Evolutionary conservation across 2,797 vertebrate genomes (phyloP).

Genomic region (Ctenopoma kingsleyae): DNA sequence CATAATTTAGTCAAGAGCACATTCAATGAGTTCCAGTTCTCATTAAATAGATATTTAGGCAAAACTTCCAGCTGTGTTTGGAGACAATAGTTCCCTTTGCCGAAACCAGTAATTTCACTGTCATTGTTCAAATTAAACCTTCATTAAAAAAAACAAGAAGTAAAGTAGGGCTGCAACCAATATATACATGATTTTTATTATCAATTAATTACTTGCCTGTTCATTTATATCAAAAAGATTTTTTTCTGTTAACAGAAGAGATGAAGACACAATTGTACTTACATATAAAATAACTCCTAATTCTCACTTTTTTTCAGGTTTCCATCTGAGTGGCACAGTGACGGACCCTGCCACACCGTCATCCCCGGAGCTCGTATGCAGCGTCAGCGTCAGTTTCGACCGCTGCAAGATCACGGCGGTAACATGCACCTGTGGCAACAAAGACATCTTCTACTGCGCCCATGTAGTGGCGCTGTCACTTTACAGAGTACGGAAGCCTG

Average conservation of each 20-base stretch:
- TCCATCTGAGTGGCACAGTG: slow-evolving; percentile 98
- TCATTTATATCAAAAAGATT: no score
- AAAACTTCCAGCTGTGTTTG: background rate
- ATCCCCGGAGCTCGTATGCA: slow-evolving; percentile 95
- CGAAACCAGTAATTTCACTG: background rate
- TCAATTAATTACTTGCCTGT: no score
- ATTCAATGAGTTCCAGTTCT: slow-evolving; percentile 34
- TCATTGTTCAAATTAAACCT: no score
- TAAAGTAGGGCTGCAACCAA: no score
- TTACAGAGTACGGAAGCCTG: slow-evolving; percentile 97
- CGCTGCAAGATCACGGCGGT: slow-evolving; percentile 99
- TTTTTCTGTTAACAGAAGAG: background rate
- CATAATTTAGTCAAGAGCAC: slow-evolving; percentile 54
- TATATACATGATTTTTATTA: no score
- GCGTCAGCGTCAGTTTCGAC: slow-evolving; percentile 99
- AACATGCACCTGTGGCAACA: slow-evolving; percentile 98
- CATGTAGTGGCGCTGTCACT: slow-evolving; percentile 97
- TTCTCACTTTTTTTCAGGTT: slow-evolving; percentile 81
- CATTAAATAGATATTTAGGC: slow-evolving; percentile 16
- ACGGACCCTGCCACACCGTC: slow-evolving; percentile 94
- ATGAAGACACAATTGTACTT: no score
- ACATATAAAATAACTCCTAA: no score
- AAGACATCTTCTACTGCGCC: slow-evolving; percentile 99
- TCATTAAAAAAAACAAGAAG: no score
- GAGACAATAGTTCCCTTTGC: background rate